Percentiles rank a stretch among this genome's conserved stretches.
These are phyloP conservation scores for Timandra comae DNA, from an alignment of 2,888 invertebrate species.

Conservation along the genomic window DNA sequence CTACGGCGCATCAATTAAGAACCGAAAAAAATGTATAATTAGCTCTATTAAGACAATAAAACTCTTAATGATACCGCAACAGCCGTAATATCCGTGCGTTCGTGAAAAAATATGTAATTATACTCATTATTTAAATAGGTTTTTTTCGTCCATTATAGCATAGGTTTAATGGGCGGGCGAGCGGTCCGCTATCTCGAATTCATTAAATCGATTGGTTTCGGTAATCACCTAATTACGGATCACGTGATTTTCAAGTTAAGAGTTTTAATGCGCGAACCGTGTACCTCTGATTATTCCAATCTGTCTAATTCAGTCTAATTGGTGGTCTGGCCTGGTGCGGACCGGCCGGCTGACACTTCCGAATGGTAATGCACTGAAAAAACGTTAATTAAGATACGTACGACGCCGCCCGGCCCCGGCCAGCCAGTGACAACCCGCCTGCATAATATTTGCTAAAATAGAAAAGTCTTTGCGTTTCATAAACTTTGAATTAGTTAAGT, in stretches of 20 bases:
- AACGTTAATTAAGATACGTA: slow-evolving; percentile 25
- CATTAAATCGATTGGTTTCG: slow-evolving; percentile 76
- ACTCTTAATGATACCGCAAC: slow-evolving; percentile 75
- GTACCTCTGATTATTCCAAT: slow-evolving; percentile 66
- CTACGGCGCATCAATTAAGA: slow-evolving; percentile 72
- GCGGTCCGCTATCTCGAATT: slow-evolving; percentile 68
- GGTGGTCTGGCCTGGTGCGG: slow-evolving; percentile 37
- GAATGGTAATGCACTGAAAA: slow-evolving; percentile 27
- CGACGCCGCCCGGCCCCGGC: slow-evolving; percentile 1
- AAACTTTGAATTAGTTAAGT: slow-evolving; percentile 11
- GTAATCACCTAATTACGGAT: slow-evolving; percentile 73
- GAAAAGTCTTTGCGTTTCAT: slow-evolving; percentile 20
- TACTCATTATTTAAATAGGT: slow-evolving; percentile 76
- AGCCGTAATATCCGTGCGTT: slow-evolving; percentile 70
- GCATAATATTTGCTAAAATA: slow-evolving; percentile 30
- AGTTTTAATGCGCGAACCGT: slow-evolving; percentile 73
- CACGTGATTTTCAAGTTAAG: slow-evolving; percentile 64
- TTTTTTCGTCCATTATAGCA: slow-evolving; percentile 66
- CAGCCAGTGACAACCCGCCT: slow-evolving; percentile 25
- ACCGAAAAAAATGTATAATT: slow-evolving; percentile 76
- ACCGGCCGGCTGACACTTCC: slow-evolving; percentile 4
- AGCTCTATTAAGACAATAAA: slow-evolving; percentile 77
- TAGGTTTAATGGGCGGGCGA: slow-evolving; percentile 65
- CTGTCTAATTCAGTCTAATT: slow-evolving; percentile 59
- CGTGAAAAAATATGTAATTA: slow-evolving; percentile 75